Evolutionary conservation across 2,113 vertebrate species (phyloP), one percentile per base, ranked within the genome.

Genomic region (Melanocharis versteri): DNA sequence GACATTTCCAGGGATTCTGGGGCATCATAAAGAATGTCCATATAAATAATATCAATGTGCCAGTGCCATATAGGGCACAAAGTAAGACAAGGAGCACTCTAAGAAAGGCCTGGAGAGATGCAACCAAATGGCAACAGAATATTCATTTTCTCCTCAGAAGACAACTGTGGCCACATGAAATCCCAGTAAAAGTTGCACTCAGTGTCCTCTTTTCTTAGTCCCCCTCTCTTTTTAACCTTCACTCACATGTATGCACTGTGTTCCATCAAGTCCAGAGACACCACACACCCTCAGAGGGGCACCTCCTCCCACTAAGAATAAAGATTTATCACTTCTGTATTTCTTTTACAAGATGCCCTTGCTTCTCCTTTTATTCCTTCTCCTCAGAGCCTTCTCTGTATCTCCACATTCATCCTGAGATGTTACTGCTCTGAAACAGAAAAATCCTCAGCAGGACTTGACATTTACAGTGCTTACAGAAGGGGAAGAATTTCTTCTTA

Each of bases 361-460:
- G 9, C 20, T 79, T 39, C 75, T 83, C 12, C 0, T 62, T 64
- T 26, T 17, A 44, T 8, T 83, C 22, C 50, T n/a, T 35, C 56
- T 80, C 14, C 56, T 50, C 42, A 27, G 39, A 73, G 31, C 26
- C 24, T 35, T 22, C 51, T 61, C 64, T 47, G 14, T 7, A 65
- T 50, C 28, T 65, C 44, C 28, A 28, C 0, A 0, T 28, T 30
- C 35, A 70, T 18, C 20, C 56, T 0, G 0, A 70, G 20, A 42
- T 0, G 0, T 31, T 35, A 13, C 5, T 71, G 13, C 57, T 75
- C 48, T 31, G 57, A 42, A 89, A 80, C 10, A 64, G 8, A 61
- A 24, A 39, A 51, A 58, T 28, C 66, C 31, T 48, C 48, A 48
- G 15, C n/a, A 76, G 58, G 45, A 37, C 22, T 77, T 8, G 4